Base-by-base conservation (phyloP, 2,888 invertebrate genomes). In the Lobophora halterata region DNA sequence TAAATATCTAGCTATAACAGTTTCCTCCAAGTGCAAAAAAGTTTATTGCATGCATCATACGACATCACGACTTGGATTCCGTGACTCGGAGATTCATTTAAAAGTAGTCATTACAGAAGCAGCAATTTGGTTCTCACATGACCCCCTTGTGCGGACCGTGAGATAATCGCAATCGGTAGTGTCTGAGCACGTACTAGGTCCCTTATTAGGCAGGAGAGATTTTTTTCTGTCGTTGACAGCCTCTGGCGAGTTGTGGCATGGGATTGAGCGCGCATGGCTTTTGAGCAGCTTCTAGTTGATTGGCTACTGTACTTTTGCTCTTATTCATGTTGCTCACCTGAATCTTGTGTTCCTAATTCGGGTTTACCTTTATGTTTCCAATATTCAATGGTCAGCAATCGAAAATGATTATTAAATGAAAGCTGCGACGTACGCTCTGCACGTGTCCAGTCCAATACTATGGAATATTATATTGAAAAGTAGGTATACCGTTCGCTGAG, bases 161-260 rank as follows among this genome's bases (percentile, higher is more conserved):
- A 82, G 83, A 85, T 82, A 80, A 80, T 81, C 82, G 81, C 79
- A 58, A 69, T 69, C 79, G 71, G 79, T 75, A 75, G 77, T 79
- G 79, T 75, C 74, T 77, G 58, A 67, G 67, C 82, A 80, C 81
- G 83, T 82, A 78, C 78, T 59, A 60, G 57, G 23, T 68, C 82
- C 43, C 82, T 76, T 85, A 82, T 82, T 81, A 69, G 83, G 79
- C 62, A 63, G 66, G 63, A 64, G 55, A 68, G 65, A 67, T 28
- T 73, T 77, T 80, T 57, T 76, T 77, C 68, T 61, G 61, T 65
- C 65, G 64, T 56, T 54, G 55, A 49, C 57, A 60, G 61, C 58
- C 58, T 53, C 48, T 36, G 32, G 32, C 46, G 35, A 54, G 63
- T 58, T 54, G 63, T 58, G 54, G 54, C 61, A 66, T 69, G 67